Conservation (phyloP, 2,888 invertebrate species). For the Clivina fossor region DNA sequence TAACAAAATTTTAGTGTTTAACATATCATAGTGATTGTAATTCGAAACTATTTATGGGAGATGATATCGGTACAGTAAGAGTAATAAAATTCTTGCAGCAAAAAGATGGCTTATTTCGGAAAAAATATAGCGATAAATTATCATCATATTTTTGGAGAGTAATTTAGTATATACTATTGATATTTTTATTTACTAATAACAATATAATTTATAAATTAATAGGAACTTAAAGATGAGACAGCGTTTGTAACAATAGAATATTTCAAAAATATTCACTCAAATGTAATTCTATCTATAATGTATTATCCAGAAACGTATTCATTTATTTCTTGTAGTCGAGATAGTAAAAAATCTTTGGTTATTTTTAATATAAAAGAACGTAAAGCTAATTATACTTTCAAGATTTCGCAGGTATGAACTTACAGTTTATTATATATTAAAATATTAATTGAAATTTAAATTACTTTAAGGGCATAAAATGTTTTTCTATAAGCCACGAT, state of each 20-base stretch:
- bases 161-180: no score
- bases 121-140: constrained; percentile 57
- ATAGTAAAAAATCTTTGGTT: constrained; percentile 56
- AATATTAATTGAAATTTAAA: background rate
- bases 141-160: constrained; percentile 65
- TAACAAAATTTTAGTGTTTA: constrained; percentile 53
- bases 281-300: constrained; percentile 55
- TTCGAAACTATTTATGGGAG: constrained; percentile 58
- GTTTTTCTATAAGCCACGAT: constrained; percentile 57
- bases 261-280: constrained; percentile 55
- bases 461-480: constrained; percentile 59
- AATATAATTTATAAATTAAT: constrained; percentile 6
- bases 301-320: constrained; percentile 55
- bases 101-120: constrained; percentile 56
- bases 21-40: constrained; percentile 51
- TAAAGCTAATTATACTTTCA: constrained; percentile 58
- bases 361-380: constrained; percentile 55
- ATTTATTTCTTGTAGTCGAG: constrained; percentile 60
- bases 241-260: constrained; percentile 54
- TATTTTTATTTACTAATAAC: background rate
- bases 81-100: constrained; percentile 59
- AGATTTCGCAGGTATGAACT: constrained; percentile 56
- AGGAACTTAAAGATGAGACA: constrained; percentile 59
- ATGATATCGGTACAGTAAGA: constrained; percentile 59
- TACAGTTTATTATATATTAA: background rate